Evolutionary conservation across 2,888 invertebrate species (phyloP).

Genomic region (Phoenoteleia sp.): DNA sequence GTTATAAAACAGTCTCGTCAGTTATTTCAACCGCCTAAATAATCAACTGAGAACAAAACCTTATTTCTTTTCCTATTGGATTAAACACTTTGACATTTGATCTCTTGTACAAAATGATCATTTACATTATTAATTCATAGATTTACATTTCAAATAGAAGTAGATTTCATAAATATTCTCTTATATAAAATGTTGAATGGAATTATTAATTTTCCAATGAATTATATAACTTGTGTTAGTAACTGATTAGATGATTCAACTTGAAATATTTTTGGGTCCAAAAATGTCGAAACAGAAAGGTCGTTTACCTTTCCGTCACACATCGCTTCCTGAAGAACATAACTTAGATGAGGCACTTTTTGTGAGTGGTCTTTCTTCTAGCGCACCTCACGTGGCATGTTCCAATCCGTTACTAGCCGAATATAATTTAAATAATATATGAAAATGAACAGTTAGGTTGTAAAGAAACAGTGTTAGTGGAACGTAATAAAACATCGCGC

Average conservation of each 20-base stretch:
- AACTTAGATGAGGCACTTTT: conserved; percentile 26
- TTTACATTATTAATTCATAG: too few relatives aligned
- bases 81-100: too few relatives aligned
- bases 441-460: conserved; percentile 51
- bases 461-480: conserved; percentile 26
- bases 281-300: not conserved
- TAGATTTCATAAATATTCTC: too few relatives aligned
- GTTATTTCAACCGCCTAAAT: too few relatives aligned
- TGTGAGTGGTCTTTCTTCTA: conserved; percentile 14
- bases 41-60: not conserved
- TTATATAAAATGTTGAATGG: too few relatives aligned
- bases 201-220: too few relatives aligned
- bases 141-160: too few relatives aligned
- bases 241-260: too few relatives aligned
- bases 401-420: conserved; percentile 41
- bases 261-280: not conserved
- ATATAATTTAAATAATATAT: conserved; percentile 50
- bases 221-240: too few relatives aligned
- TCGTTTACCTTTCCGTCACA: conserved; percentile 13
- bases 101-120: too few relatives aligned
- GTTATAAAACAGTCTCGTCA: too few relatives aligned
- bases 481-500: conserved; percentile 21
- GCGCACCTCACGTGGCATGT: conserved; percentile 16
- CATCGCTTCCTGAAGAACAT: not conserved
- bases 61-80: too few relatives aligned